A percentile compares a stretch with the other conserved stretches of the same genome.
phyloP scores from a whole-genome alignment of 2,888 invertebrate species.

The Sesia apiformis region DNA sequence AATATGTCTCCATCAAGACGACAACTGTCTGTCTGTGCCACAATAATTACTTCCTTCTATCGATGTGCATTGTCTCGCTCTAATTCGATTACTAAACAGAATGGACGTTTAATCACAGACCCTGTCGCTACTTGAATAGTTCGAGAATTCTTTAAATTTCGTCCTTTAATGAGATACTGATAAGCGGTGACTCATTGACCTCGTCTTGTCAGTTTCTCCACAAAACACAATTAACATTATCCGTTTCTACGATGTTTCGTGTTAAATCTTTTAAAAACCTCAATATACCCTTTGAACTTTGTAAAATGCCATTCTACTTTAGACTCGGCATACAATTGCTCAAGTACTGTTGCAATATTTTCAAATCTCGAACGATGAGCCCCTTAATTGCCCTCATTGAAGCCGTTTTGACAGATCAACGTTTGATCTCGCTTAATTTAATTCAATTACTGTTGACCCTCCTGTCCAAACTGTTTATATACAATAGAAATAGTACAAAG shows the following conservation, averaged over 20 bases:
- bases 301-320: slow-evolving; percentile 11
- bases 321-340: slow-evolving; percentile 9
- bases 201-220: slow-evolving; percentile 7
- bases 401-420: slow-evolving; percentile 8
- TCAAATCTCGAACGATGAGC: slow-evolving; percentile 5
- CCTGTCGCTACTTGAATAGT: slow-evolving; percentile 8
- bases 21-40: slow-evolving; percentile 20
- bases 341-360: slow-evolving; percentile 13
- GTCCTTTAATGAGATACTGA: slow-evolving; percentile 9
- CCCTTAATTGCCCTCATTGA: slow-evolving; percentile 18
- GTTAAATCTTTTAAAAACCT: slow-evolving; percentile 11
- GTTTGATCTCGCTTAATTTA: slow-evolving; percentile 16
- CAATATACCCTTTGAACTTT: slow-evolving; percentile 22
- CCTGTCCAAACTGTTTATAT: not conserved
- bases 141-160: slow-evolving; percentile 6
- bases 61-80: slow-evolving; percentile 49
- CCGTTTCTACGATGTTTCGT: slow-evolving; percentile 11
- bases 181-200: slow-evolving; percentile 9
- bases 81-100: slow-evolving; percentile 48
- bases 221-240: slow-evolving; percentile 20
- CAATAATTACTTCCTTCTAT: slow-evolving; percentile 43
- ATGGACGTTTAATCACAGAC: slow-evolving; percentile 9
- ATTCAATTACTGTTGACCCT: slow-evolving; percentile 20
- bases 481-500: slow-evolving; percentile 4
- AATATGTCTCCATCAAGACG: slow-evolving; percentile 41